Percentiles rank a stretch among this genome's conserved stretches.
phyloP scores from a whole-genome alignment of 2,113 vertebrate genomes.

The Glaucidium brasilianum region DNA sequence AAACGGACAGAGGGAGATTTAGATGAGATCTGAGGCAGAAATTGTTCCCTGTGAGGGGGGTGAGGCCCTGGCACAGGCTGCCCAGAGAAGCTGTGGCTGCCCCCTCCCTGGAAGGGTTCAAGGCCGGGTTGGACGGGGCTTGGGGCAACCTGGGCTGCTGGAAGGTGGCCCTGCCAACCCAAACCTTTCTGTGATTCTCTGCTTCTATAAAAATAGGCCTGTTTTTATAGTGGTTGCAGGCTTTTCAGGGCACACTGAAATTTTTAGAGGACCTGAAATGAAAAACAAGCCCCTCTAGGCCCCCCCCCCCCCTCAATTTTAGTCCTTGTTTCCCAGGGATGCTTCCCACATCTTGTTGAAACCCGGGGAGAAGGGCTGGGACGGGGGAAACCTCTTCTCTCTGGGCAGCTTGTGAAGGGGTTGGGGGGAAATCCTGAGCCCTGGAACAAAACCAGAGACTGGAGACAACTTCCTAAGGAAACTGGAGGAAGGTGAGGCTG shows the following conservation, averaged over 20 bases:
- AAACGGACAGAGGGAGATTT: too few species aligned
- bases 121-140: too few species aligned
- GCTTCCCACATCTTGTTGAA: not conserved
- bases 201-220: not conserved
- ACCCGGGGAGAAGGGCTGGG: not conserved
- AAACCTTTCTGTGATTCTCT: not conserved
- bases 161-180: too few species aligned
- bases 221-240: not conserved
- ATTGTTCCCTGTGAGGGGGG: too few species aligned
- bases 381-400: not conserved
- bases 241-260: not conserved
- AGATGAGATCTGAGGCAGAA: too few species aligned
- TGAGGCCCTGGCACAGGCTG: too few species aligned
- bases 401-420: too few species aligned
- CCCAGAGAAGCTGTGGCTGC: too few species aligned
- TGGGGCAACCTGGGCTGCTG: too few species aligned
- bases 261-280: not conserved
- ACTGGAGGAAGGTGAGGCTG: accelerated
- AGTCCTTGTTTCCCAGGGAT: not conserved
- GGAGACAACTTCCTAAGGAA: not conserved
- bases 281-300: accelerated
- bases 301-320: accelerated
- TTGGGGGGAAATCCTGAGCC: not conserved
- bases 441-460: not conserved
- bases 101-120: too few species aligned